Evolutionary conservation across 2,797 vertebrate species (phyloP), one percentile per base, ranked within the genome.

Genomic region (Channa striata): DNA sequence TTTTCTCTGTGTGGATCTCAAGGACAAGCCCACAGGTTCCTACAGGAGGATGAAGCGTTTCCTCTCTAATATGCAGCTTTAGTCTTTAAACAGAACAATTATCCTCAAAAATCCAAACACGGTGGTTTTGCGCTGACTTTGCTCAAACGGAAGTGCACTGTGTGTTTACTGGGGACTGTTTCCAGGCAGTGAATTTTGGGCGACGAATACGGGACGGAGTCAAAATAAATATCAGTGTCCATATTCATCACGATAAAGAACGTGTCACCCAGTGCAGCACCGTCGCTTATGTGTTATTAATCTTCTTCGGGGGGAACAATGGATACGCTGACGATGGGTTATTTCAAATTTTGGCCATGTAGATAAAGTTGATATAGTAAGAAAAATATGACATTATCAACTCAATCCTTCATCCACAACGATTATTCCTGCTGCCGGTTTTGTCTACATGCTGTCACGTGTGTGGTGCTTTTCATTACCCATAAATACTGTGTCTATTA

Each of bases 401-500:
- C 36, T 11, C 5, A 13, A 23, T 49, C 5, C 14, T 47, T 47
- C 36, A 46, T 46, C 44, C 34, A 6, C 12, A 11, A 59, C 17
- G 3, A 39, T 30, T 12, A 4, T 13, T 64, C 44, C 17, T 10
- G 25, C 21, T 20, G 10, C 20, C 17, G 1, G 0, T 33, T 63
- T 39, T 12, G 3, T 13, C 17, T 12, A 37, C 7, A 25, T 49
- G 36, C 50, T 72, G 44, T 37, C 39, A 43, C 4, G 30, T 59
- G 34, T 44, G n/a, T 33, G 16, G 40, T 58, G 20, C 42, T 50
- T 59, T 69, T 61, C 78, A 77, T 53, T 40, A 13, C 8, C 11
- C 8, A 37, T 37, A 11, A 37, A 9, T 37, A 37, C 39, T 13
- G 39, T 40, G 5, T 40, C 4, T 13, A 37, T 37, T 9, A n/a